A percentile compares a stretch with the other conserved stretches of the same genome.
phyloP scores from a whole-genome alignment of 1,140 invertebrate genomes.

The Musca vetustissima region DNA sequence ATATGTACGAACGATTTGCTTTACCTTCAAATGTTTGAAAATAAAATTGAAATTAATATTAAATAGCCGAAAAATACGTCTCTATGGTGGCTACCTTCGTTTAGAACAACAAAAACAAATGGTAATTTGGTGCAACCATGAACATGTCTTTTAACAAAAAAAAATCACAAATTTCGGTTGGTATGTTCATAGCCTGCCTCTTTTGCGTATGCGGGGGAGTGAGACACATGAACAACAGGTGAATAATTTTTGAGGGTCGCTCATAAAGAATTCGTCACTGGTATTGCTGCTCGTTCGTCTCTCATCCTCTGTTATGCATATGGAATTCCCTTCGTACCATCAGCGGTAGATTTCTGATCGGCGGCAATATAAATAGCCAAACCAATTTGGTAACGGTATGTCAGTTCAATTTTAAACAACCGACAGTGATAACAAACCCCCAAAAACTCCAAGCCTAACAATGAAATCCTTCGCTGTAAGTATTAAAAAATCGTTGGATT shows the following conservation, averaged over 20 bases:
- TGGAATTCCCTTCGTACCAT: not conserved
- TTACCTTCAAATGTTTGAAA: slow-evolving; percentile 3
- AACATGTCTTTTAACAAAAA: too few relatives aligned
- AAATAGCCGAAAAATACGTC: too few relatives aligned
- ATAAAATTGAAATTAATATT: not conserved
- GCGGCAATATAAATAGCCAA: slow-evolving; percentile 53
- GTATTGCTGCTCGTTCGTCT: not conserved
- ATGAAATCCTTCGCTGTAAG: slow-evolving; percentile 55
- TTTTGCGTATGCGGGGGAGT: too few relatives aligned
- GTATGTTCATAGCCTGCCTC: too few relatives aligned
- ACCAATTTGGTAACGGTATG: slow-evolving; percentile 46
- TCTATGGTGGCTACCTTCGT: too few relatives aligned
- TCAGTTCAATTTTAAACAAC: slow-evolving; percentile 55
- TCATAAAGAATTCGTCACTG: not conserved
- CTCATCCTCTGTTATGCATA: not conserved
- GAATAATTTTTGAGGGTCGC: too few relatives aligned
- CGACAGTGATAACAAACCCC: slow-evolving; percentile 48
- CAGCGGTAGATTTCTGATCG: not conserved
- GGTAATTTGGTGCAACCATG: not conserved
- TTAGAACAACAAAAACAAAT: slow-evolving; percentile 18
- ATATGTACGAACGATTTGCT: too few relatives aligned
- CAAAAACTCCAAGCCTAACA: slow-evolving; percentile 45
- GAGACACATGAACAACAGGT: too few relatives aligned
- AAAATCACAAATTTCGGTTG: too few relatives aligned
- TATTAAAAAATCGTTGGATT: slow-evolving; percentile 19